These are phyloP conservation scores for Cyclophora punctaria DNA, from an alignment of 2,888 invertebrate genomes.

Conservation along the genomic window DNA sequence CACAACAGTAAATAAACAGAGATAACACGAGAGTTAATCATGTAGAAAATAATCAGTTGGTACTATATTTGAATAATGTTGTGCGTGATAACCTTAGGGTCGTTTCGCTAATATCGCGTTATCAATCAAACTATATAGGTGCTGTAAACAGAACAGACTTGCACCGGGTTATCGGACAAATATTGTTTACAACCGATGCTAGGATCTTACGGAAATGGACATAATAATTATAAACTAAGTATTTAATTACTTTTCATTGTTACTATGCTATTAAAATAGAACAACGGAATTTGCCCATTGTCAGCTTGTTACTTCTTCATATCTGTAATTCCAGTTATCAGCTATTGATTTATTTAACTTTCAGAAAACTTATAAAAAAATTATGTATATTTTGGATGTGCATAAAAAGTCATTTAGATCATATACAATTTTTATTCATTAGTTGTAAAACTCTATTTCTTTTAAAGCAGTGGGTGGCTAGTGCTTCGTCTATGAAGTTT, in stretches of 20 bases:
- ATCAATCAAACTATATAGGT: conserved; percentile 58
- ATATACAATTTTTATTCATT: no score
- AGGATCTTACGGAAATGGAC: conserved; percentile 37
- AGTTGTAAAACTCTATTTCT: conserved; percentile 4
- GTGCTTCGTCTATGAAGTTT: conserved; percentile 13
- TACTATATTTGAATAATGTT: conserved; percentile 26
- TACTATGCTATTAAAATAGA: conserved; percentile 32
- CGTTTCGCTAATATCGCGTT: conserved; percentile 38
- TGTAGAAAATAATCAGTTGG: conserved; percentile 22
- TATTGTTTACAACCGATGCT: conserved; percentile 31
- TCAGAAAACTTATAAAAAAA: no score
- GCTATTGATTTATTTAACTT: no score
- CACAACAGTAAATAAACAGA: conserved; percentile 21
- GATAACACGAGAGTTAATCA: conserved; percentile 11
- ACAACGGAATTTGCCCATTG: conserved; percentile 39
- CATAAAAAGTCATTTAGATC: no score
- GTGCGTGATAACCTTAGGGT: conserved; percentile 45
- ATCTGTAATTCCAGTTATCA: no score
- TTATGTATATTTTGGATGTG: no score
- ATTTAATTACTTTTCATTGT: conserved; percentile 16
- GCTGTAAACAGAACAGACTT: conserved; percentile 46
- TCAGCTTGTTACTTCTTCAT: not conserved
- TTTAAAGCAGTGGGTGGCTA: conserved; percentile 12
- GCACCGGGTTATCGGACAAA: conserved; percentile 37
- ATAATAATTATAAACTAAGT: conserved; percentile 7